A percentile compares a stretch with the other conserved stretches of the same genome.
These are phyloP conservation scores for Hermodice carunculata DNA, from an alignment of 2,888 invertebrate genomes.

Conservation along the genomic window DNA sequence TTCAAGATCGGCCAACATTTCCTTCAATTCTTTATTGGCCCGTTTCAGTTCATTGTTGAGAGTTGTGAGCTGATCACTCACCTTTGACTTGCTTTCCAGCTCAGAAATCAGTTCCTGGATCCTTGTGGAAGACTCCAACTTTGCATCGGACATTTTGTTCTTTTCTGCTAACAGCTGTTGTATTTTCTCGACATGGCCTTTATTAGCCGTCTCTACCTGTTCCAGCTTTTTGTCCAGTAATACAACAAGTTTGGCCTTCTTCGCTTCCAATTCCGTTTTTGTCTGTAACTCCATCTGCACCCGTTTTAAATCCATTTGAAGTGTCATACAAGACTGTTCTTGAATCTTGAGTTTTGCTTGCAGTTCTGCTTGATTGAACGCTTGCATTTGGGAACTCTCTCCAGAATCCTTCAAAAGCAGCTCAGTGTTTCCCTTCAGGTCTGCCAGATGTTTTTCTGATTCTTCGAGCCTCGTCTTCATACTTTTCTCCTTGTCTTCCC, in stretches of 20 bases:
- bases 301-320: conserved; percentile 14
- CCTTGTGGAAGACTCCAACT: no score
- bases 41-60: conserved; percentile 10
- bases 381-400: no score
- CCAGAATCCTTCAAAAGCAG: no score
- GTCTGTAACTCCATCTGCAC: conserved; percentile 28
- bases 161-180: background rate
- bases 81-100: no score
- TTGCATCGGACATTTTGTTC: no score
- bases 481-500: conserved; percentile 4
- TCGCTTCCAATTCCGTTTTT: conserved; percentile 21
- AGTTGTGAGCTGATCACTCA: no score
- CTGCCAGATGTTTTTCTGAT: background rate
- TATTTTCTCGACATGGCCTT: conserved; percentile 3
- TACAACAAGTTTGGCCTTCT: conserved; percentile 33
- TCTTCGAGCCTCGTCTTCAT: conserved; percentile 3
- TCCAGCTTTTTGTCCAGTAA: conserved; percentile 28
- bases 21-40: conserved; percentile 27
- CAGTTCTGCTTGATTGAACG: no score
- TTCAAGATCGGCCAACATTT: conserved; percentile 33
- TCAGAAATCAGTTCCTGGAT: no score
- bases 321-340: no score
- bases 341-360: no score
- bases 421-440: no score
- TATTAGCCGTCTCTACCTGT: conserved; percentile 20